These are phyloP conservation scores for Alosa alosa DNA, from an alignment of 2,113 vertebrate species.

Conservation along the genomic window DNA sequence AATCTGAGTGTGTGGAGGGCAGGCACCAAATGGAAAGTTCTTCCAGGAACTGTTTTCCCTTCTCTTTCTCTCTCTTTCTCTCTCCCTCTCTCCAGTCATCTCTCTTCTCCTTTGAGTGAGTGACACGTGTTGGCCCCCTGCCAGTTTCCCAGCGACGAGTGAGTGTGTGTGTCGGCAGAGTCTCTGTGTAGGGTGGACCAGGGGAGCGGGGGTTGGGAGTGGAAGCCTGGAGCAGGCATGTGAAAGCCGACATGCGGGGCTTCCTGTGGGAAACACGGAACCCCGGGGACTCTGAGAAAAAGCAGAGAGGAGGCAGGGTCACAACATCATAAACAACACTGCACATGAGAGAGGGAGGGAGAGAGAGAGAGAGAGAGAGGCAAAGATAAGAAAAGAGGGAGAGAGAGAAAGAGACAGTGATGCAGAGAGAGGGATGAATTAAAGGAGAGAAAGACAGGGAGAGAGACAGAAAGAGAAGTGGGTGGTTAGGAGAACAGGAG, in stretches of 20 bases:
- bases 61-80: not conserved
- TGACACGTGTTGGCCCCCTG: slow-evolving; percentile 18
- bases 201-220: not conserved
- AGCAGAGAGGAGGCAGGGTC: slow-evolving; percentile 41
- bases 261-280: slow-evolving; percentile 46
- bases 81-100: slow-evolving; percentile 2
- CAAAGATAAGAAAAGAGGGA: not conserved
- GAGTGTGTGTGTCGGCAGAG: not conserved
- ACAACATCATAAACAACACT: slow-evolving; percentile 36
- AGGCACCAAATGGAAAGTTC: not conserved
- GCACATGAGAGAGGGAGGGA: slow-evolving; percentile 28
- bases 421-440: too few species aligned
- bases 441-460: too few species aligned
- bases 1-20: not conserved
- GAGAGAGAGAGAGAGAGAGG: too few species aligned
- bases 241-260: slow-evolving; percentile 17
- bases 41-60: not conserved
- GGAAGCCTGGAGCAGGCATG: not conserved
- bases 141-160: slow-evolving; percentile 31
- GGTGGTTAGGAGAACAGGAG: too few species aligned
- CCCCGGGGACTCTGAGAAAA: slow-evolving; percentile 16
- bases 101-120: slow-evolving; percentile 13
- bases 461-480: too few species aligned
- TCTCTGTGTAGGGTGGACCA: not conserved
- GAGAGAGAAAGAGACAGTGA: not conserved